A percentile compares a stretch with the other conserved stretches of the same genome.
Conservation (phyloP, 2,888 invertebrate species). For the Xestia rhomboidea region DNA sequence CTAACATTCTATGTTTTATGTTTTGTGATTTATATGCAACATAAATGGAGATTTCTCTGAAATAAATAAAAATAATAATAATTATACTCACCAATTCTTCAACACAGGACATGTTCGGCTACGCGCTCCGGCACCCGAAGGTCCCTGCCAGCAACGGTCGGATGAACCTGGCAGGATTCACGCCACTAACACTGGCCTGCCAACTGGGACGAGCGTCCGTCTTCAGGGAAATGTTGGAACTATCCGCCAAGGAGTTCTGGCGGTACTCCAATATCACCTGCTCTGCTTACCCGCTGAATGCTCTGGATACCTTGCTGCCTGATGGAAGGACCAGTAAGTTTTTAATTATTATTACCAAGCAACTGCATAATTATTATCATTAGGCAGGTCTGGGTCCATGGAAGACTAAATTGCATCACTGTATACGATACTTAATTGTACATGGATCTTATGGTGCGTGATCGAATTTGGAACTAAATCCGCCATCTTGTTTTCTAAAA, state of each 20-base stretch:
- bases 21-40: too few relatives aligned
- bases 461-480: neutral
- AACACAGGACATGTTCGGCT: slow-evolving; percentile 98
- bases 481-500: neutral
- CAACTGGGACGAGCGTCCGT: slow-evolving; percentile 98
- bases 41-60: too few relatives aligned
- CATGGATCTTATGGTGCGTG: neutral
- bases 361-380: too few relatives aligned
- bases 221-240: slow-evolving; percentile 99
- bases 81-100: slow-evolving; percentile 16
- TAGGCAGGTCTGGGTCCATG: neutral
- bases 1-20: too few relatives aligned
- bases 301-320: slow-evolving; percentile 98
- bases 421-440: too few relatives aligned
- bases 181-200: slow-evolving; percentile 98
- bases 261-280: slow-evolving; percentile 99
- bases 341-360: neutral
- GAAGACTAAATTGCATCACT: neutral
- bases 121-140: slow-evolving; percentile 98
- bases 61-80: too few relatives aligned
- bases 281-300: slow-evolving; percentile 98
- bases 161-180: slow-evolving; percentile 96
- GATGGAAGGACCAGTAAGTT: slow-evolving; percentile 98
- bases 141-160: slow-evolving; percentile 98
- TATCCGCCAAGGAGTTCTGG: slow-evolving; percentile 99